Base-by-base conservation (phyloP, 1,140 invertebrate genomes). In the Drosophila nasuta region DNA sequence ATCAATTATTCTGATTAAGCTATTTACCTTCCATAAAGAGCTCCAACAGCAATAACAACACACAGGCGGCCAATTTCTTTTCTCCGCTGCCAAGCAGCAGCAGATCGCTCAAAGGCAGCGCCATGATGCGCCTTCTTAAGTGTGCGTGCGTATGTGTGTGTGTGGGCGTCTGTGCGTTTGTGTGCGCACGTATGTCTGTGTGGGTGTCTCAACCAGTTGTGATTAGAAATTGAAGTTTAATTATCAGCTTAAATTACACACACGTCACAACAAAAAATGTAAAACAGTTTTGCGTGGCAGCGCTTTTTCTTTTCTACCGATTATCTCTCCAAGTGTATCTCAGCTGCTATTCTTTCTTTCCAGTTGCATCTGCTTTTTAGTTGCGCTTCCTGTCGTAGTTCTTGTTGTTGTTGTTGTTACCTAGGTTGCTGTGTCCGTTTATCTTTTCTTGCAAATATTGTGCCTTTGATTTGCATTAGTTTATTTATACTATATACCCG, bases 21-120 rank as follows among this genome's bases (percentile, higher is more conserved):
- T 25, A 58, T 58, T 54, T 51, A 92, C 92, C 92, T 76, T 92
- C 92, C 49, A 92, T 63, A 70, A 92, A 92, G 20, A 92, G 65
- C 70, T 92, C 91, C 49, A 92, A 41, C 1, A 92, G 64, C 30
- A 92, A 65, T 13, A 92, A 70, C 17, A 92, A 33, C 15, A 92
- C 70, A 72, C 91, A 92, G 5, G 91, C 81, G 13, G 86, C 87
- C 48, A 92, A 54, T 66, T 81, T 92, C 46, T 89, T 91, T 28
- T 92, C 92, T 1, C 81, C 81, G 54, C 73, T 68, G 45, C 81
- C 87, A 38, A 91, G 54, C 58, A 77, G 81, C n/a, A 92, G 71
- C 49, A 92, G 68, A 71, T 92, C 91, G 49, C 82, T 86, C 30
- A 91, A 79, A 65, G 83, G 81, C 75, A 91, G 67, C 43, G 85